These are phyloP conservation scores for Argentina silus DNA, from an alignment of 2,797 vertebrate species.

Conservation along the genomic window DNA sequence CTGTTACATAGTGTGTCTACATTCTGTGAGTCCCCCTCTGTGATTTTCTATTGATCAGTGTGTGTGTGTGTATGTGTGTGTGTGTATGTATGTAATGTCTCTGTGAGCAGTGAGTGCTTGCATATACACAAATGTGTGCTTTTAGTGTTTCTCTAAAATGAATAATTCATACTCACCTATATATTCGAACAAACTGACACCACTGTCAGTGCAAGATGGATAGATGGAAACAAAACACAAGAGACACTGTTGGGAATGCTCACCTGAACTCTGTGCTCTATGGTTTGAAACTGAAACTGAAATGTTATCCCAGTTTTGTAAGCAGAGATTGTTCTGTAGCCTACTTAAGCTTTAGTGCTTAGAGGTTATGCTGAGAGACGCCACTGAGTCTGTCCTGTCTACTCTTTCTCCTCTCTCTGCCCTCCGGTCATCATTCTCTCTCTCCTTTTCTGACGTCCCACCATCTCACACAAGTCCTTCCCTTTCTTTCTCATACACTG, in stretches of 20 bases:
- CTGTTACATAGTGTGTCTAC: slow-evolving; percentile 6
- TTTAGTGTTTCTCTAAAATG: slow-evolving; percentile 43
- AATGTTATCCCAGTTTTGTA: not conserved
- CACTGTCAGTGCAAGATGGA: slow-evolving; percentile 38
- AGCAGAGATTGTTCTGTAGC: not conserved
- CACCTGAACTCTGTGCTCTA: not conserved
- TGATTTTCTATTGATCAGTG: slow-evolving; percentile 72
- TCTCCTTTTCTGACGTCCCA: not conserved
- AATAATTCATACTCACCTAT: slow-evolving; percentile 62
- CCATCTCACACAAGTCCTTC: slow-evolving; percentile 7
- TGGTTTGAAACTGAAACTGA: not conserved
- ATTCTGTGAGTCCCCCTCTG: slow-evolving; percentile 50
- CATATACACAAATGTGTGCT: not conserved
- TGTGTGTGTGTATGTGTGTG: slow-evolving; percentile 41
- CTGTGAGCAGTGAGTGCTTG: not conserved
- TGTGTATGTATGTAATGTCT: slow-evolving; percentile 47
- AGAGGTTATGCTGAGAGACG: not conserved
- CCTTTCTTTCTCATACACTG: slow-evolving; percentile 17
- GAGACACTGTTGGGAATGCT: slow-evolving; percentile 4
- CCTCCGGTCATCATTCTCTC: not conserved
- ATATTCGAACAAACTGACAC: slow-evolving; percentile 56
- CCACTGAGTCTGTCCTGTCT: slow-evolving; percentile 1
- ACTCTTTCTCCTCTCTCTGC: not conserved
- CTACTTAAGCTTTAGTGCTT: not conserved
- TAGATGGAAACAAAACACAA: slow-evolving; percentile 11